Evolutionary conservation across 2,113 vertebrate species (phyloP), one percentile per base, ranked within the genome.

Genomic region (Pterocles burchelli): DNA sequence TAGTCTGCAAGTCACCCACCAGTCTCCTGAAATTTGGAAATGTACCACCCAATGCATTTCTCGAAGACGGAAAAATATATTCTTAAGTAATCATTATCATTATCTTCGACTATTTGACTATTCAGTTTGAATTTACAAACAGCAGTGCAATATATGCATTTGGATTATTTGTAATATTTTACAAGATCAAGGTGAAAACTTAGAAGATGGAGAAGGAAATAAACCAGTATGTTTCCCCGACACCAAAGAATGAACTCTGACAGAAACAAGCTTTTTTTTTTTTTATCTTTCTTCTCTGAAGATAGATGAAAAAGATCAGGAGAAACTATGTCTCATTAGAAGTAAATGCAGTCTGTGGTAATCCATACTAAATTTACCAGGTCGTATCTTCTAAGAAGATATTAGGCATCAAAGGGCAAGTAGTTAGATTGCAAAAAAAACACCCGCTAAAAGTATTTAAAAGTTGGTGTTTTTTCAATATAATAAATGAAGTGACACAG

Each of bases 241-340:
- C 54, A 96, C 43, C 49, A 97, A 97, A 97, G 94, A 94, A 95
- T 62, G 26, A 96, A 92, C 83, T 76, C 91, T 97, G 93, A 97
- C 88, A 97, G 93, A 95, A 96, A 97, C 90, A 97, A 96, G 85
- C 78, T 92, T 58, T 79, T 26, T 86, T 79, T 26, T 86, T 97
- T 97, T 89, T 92, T 77, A 97, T 96, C 84, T 93, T 95, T 95
- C 91, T 94, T 96, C 91, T 97, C 93, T 96, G 93, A 98, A 97
- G 96, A 85, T 91, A 98, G 95, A 97, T 97, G 95, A 97, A 96
- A 98, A 97, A 97, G 91, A 97, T 97, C 88, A 95, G 95, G 92
- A 93, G 85, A 90, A 96, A 81, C 79, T 92, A 78, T 77, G 68
- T 95, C 96, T 98, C 92, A 97, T 98, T 97, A 98, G 94, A 97